Conservation (phyloP, 2,797 vertebrate species). For the Chanos chanos region DNA sequence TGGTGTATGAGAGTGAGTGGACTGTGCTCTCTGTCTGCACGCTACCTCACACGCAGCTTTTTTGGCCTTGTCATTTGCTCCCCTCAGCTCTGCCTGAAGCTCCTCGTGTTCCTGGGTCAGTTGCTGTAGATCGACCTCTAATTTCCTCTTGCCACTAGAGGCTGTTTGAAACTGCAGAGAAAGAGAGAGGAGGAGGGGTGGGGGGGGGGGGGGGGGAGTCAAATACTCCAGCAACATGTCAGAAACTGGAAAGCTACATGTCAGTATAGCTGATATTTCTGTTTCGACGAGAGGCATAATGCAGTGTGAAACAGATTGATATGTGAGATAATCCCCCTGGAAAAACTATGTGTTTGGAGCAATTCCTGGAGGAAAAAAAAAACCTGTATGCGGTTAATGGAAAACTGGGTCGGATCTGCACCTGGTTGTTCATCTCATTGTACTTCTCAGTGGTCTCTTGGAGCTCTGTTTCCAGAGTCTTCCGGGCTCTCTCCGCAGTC, state of each 20-base stretch:
- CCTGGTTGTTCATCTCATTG: constrained; percentile 75
- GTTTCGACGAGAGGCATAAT: too few relatives aligned
- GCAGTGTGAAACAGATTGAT: too few relatives aligned
- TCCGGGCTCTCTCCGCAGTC: constrained; percentile 64
- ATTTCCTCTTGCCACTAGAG: constrained; percentile 74
- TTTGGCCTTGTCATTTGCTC: constrained; percentile 72
- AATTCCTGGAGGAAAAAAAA: too few relatives aligned
- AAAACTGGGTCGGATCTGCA: constrained; percentile 28
- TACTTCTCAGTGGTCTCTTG: constrained; percentile 68
- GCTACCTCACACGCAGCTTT: constrained; percentile 76
- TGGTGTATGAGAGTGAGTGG: too few relatives aligned
- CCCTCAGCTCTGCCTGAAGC: constrained; percentile 66
- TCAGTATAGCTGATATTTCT: too few relatives aligned
- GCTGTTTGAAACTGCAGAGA: constrained; percentile 69
- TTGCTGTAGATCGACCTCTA: constrained; percentile 80
- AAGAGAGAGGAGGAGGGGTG: not conserved
- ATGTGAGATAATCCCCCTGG: too few relatives aligned
- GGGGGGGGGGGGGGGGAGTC: too few relatives aligned
- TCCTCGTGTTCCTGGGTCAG: constrained; percentile 77
- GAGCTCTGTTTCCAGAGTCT: constrained; percentile 69
- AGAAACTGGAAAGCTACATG: too few relatives aligned
- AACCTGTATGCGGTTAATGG: too few relatives aligned
- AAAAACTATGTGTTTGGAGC: too few relatives aligned
- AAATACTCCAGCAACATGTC: too few relatives aligned
- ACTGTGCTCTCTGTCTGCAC: too few relatives aligned